Base-by-base conservation (phyloP, 2,888 invertebrate species). In the Orthosia gracilis region DNA sequence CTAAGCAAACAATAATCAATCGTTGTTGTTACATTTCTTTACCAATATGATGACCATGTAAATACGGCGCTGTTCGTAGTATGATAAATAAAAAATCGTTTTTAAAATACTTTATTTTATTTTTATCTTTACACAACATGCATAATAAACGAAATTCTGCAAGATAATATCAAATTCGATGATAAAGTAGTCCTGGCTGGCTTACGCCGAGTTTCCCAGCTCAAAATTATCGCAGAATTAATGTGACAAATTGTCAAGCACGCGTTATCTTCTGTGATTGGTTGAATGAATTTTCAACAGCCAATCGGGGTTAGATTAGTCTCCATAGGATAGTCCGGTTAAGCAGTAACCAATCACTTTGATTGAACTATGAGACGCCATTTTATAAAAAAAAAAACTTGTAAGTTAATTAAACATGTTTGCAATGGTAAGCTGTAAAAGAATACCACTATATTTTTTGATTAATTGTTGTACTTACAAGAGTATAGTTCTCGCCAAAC, bases 1-100 rank as follows among this genome's bases (percentile, higher is more conserved):
- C 96, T 96, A 95, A 95, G 92, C 92, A 92, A 94, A 93, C 92
- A 92, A 93, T 94, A 92, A 93, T 88, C 87, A 89, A 92, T 93
- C 94, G 93, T 94, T 93, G 92, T 95, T 94, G 96, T 96, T 96
- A 96, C 96, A 96, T 96, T 96, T 96, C 96, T 94, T 94, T 96
- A 95, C 95, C 96, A 96, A 96, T 96, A 96, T 96, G 92, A 94
- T 93, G 94, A 95, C 93, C 93, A 94, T 96, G 96, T 96, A 96
- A 94, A 95, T 96, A 95, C 95, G 95, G 94, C 96, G 95, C 96
- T 95, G 96, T 96, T 96, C 95, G 96, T 96, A 96, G 95, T 94
- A 94, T 94, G 94, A 94, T 95, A 96, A 76, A 95, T 95, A 95
- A 94, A 91, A 92, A 94, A 92, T 92, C 93, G 94, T 96, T 94